A percentile compares a stretch with the other conserved stretches of the same genome.
Conservation (phyloP, 2,113 vertebrate genomes). For the Dromiciops gliroides region DNA sequence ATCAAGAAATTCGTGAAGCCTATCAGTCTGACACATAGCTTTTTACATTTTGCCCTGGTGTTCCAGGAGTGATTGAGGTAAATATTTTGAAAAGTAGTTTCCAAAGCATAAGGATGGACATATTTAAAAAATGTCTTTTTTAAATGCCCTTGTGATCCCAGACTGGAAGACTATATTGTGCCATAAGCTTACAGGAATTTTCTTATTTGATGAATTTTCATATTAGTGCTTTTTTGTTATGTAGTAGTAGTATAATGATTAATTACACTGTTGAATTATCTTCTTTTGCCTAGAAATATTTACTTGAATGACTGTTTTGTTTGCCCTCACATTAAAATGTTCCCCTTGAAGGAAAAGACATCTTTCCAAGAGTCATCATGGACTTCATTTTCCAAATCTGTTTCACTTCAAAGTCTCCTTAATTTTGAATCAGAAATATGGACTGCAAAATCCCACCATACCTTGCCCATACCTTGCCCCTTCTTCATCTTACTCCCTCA, state of each 20-base stretch:
- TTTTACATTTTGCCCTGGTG: neutral
- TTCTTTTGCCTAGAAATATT: neutral
- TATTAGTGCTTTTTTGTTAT: neutral
- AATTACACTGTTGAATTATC: neutral
- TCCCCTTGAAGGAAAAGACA: neutral
- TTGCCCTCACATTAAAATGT: neutral
- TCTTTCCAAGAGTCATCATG: neutral
- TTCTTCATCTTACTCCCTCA: neutral
- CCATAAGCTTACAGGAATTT: neutral
- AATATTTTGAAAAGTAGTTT: neutral
- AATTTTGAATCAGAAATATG: neutral
- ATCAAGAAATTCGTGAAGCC: neutral
- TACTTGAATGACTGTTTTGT: neutral
- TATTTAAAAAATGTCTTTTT: neutral
- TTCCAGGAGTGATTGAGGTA: neutral
- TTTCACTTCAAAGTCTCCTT: neutral
- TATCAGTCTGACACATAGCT: neutral
- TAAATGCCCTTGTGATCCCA: neutral
- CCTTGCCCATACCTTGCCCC: neutral
- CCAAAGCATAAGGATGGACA: neutral
- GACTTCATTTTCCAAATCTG: neutral
- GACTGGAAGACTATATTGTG: neutral
- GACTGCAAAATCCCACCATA: neutral
- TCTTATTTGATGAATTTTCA: neutral
- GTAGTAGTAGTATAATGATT: neutral